These are phyloP conservation scores for Andrena bucephala DNA, from an alignment of 2,888 invertebrate species.

Conservation along the genomic window DNA sequence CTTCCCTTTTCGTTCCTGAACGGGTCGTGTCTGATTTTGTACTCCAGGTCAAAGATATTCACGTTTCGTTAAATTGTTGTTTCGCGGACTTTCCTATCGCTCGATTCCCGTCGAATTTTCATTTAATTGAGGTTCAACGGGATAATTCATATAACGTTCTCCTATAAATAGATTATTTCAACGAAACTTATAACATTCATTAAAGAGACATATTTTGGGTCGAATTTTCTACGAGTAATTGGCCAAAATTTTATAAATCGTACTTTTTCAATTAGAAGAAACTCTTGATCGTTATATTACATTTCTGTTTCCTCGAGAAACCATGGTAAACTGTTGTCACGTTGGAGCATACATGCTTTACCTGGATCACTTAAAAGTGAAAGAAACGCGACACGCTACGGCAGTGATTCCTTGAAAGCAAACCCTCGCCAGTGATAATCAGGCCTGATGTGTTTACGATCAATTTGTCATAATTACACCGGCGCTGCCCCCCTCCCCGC, in stretches of 20 bases:
- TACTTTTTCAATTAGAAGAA: background rate
- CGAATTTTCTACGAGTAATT: background rate
- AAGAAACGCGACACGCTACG: background rate
- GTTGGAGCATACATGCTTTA: conserved; percentile 1
- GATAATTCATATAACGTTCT: background rate
- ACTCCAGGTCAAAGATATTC: background rate
- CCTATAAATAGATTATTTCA: background rate
- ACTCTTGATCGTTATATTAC: too few species aligned
- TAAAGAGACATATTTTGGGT: too few species aligned
- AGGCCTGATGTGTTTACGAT: conserved; percentile 39
- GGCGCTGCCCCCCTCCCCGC: background rate
- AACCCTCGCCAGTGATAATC: conserved; percentile 35
- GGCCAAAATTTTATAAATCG: background rate
- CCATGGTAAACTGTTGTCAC: background rate
- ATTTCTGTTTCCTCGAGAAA: background rate
- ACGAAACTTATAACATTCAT: too few species aligned
- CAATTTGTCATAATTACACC: conserved; percentile 54
- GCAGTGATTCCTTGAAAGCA: conserved; percentile 23
- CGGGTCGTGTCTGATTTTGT: too few species aligned
- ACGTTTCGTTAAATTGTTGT: background rate
- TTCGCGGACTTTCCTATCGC: background rate
- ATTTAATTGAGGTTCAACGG: background rate
- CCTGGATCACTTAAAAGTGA: conserved; percentile 48
- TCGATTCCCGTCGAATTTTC: background rate
- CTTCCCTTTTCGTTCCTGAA: too few species aligned